A percentile compares a stretch with the other conserved stretches of the same genome.
These are phyloP conservation scores for Salmo trutta DNA, from an alignment of 2,797 vertebrate genomes.

Conservation along the genomic window DNA sequence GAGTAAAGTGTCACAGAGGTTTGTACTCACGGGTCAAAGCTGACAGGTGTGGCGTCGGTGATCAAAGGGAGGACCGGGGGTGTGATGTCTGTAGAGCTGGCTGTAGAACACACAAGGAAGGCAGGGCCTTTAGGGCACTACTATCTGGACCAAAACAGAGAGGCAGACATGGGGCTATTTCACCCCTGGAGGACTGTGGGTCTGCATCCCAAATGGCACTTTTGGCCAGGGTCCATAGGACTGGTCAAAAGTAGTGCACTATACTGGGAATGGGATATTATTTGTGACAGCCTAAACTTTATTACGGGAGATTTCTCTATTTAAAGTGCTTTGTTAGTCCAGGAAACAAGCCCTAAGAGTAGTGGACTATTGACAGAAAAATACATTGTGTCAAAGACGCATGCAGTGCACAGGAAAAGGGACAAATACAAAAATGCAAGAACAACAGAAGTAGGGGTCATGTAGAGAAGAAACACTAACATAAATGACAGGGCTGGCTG, in stretches of 20 bases:
- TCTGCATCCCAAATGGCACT: not conserved
- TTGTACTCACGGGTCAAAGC: conserved; percentile 90
- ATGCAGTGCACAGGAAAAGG: too few relatives aligned
- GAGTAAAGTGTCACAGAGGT: not conserved
- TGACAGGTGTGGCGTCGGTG: conserved; percentile 85
- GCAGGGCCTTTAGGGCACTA: not conserved
- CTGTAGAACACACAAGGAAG: conserved; percentile 62
- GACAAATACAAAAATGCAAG: too few relatives aligned
- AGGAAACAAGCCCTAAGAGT: too few relatives aligned
- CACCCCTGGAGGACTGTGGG: not conserved
- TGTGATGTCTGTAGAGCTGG: conserved; percentile 80
- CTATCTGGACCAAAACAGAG: not conserved
- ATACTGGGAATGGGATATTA: not conserved
- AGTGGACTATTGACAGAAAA: too few relatives aligned
- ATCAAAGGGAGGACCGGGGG: conserved; percentile 85
- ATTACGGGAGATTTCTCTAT: too few relatives aligned
- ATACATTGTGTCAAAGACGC: too few relatives aligned
- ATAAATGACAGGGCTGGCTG: too few relatives aligned
- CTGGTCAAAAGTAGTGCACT: not conserved
- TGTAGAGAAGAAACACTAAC: not conserved
- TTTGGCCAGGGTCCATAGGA: not conserved
- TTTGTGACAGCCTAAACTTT: not conserved
- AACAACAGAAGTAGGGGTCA: not conserved
- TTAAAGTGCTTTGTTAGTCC: too few relatives aligned
- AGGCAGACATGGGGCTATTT: not conserved